A percentile compares a stretch with the other conserved stretches of the same genome.
phyloP scores from a whole-genome alignment of 2,888 invertebrate species.

The Torymus aiolomorphi region DNA sequence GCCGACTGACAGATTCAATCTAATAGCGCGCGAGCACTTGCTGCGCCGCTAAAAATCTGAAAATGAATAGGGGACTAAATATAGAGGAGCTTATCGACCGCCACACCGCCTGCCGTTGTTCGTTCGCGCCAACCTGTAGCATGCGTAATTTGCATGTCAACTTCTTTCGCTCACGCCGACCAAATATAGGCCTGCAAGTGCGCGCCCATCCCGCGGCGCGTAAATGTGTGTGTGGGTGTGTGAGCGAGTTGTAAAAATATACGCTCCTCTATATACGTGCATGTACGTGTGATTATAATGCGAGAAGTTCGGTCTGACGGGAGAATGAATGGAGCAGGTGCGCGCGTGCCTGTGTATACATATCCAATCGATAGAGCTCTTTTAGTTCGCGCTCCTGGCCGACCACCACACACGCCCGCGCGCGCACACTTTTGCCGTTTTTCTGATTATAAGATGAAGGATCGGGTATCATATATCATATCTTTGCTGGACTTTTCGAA shows the following conservation, averaged over 20 bases:
- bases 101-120: neutral
- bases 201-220: neutral
- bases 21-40: constrained; percentile 18
- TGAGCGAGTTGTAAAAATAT: neutral
- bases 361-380: constrained; percentile 35
- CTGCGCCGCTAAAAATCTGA: constrained; percentile 25
- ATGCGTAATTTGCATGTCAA: constrained; percentile 28
- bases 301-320: too few relatives aligned
- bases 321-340: constrained; percentile 29
- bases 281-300: too few relatives aligned
- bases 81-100: constrained; percentile 9
- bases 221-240: neutral
- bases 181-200: constrained; percentile 4
- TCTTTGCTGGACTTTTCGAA: too few relatives aligned
- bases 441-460: too few relatives aligned
- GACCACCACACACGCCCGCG: too few relatives aligned
- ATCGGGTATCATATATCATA: too few relatives aligned
- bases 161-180: constrained; percentile 7
- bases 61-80: constrained; percentile 27
- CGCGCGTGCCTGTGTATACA: neutral
- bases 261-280: neutral
- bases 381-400: neutral
- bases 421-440: too few relatives aligned
- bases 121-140: constrained; percentile 38
- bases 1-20: constrained; percentile 36